A percentile compares a stretch with the other conserved stretches of the same genome.
Evolutionary conservation across 2,888 invertebrate genomes (phyloP).

Genomic region (Stictocephala bisonia): DNA sequence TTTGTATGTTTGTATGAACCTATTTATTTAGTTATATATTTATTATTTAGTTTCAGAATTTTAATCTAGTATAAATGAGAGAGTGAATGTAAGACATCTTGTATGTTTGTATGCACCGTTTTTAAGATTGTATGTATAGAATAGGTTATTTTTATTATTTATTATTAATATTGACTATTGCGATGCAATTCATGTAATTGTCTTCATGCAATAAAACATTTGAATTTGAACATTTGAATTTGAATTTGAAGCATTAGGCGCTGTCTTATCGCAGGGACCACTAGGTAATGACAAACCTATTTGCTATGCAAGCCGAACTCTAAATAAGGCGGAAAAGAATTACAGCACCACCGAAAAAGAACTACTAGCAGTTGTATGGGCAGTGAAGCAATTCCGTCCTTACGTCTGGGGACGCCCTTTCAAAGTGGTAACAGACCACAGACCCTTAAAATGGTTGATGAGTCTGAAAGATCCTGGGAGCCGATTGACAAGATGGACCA

Average conservation of each 20-base stretch:
- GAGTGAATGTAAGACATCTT: too few relatives aligned
- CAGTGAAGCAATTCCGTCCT: slow-evolving; percentile 59
- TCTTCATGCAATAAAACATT: too few relatives aligned
- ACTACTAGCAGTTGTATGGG: slow-evolving; percentile 60
- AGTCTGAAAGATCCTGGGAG: slow-evolving; percentile 62
- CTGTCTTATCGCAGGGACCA: slow-evolving; percentile 60
- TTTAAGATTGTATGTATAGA: too few relatives aligned
- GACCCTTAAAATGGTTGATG: slow-evolving; percentile 62
- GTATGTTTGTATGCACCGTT: too few relatives aligned
- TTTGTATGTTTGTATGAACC: too few relatives aligned
- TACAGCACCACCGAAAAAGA: slow-evolving; percentile 60
- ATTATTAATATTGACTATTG: too few relatives aligned
- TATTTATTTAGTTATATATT: too few relatives aligned
- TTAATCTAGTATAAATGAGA: too few relatives aligned
- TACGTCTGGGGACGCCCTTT: slow-evolving; percentile 62
- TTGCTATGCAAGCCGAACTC: slow-evolving; percentile 59
- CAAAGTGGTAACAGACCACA: slow-evolving; percentile 63
- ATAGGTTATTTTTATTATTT: too few relatives aligned
- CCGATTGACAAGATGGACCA: slow-evolving; percentile 62
- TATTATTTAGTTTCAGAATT: too few relatives aligned
- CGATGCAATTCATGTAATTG: too few relatives aligned
- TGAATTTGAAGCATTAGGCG: slow-evolving; percentile 58
- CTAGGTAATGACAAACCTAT: slow-evolving; percentile 61
- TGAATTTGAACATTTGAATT: too few relatives aligned
- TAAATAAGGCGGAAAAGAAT: slow-evolving; percentile 59